Percentiles rank a stretch among this genome's conserved stretches.
Conservation (phyloP, 2,888 invertebrate genomes). For the Timandra comae region DNA sequence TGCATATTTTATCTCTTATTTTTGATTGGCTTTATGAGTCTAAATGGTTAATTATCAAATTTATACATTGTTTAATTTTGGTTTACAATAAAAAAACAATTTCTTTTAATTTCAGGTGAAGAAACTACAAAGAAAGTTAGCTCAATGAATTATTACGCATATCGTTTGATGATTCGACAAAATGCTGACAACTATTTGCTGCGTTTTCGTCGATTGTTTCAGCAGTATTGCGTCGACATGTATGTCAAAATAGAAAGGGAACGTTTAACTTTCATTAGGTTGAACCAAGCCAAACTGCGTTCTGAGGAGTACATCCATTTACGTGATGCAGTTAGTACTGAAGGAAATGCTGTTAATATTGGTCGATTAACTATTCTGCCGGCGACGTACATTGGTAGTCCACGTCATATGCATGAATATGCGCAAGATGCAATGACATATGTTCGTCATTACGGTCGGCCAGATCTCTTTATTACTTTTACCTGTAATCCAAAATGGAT, state of each 20-base stretch:
- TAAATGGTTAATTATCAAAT: background rate
- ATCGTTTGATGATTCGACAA: slow-evolving; percentile 22
- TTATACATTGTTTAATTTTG: too few relatives aligned
- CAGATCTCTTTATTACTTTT: slow-evolving; percentile 24
- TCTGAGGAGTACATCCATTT: slow-evolving; percentile 20
- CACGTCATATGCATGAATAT: slow-evolving; percentile 24
- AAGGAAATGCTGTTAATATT: slow-evolving; percentile 10
- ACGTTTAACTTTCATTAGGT: slow-evolving; percentile 12
- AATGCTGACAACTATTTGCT: slow-evolving; percentile 10
- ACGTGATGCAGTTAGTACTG: slow-evolving; percentile 17
- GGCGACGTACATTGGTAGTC: slow-evolving; percentile 1
- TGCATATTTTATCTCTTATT: too few relatives aligned
- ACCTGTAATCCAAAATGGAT: slow-evolving; percentile 6
- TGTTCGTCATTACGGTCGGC: slow-evolving; percentile 30
- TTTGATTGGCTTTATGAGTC: background rate
- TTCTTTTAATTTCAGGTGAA: slow-evolving; percentile 6
- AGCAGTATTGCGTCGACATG: slow-evolving; percentile 15
- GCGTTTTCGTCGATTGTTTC: slow-evolving; percentile 10
- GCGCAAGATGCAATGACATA: slow-evolving; percentile 29
- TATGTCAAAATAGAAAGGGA: slow-evolving; percentile 19
- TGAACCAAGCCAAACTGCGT: slow-evolving; percentile 12
- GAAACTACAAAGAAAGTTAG: background rate
- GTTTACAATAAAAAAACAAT: too few relatives aligned
- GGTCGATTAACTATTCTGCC: slow-evolving; percentile 17
- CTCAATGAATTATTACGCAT: slow-evolving; percentile 17